Evolutionary conservation across 2,797 vertebrate genomes (phyloP).

Genomic region (Myiothlypis coronata): DNA sequence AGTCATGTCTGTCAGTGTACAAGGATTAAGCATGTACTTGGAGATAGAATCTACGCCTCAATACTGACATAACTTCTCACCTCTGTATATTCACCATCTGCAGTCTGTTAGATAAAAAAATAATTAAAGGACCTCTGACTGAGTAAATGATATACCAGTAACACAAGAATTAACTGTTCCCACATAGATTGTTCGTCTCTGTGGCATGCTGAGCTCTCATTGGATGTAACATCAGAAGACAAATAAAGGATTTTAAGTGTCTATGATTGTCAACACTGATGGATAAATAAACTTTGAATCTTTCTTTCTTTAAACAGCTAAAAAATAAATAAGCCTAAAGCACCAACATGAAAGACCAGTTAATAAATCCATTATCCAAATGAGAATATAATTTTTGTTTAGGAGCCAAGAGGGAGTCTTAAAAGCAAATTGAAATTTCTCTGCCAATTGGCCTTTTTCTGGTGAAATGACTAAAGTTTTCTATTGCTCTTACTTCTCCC

Average conservation of each 20-base stretch:
- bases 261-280: neutral
- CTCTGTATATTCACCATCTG: neutral
- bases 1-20: neutral
- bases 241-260: neutral
- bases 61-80: neutral
- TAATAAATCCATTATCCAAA: neutral
- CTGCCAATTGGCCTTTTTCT: neutral
- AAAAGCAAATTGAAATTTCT: neutral
- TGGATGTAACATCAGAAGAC: neutral
- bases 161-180: neutral
- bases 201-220: neutral
- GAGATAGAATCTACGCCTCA: neutral
- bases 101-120: neutral
- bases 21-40: neutral
- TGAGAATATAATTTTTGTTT: neutral
- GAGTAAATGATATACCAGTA: neutral
- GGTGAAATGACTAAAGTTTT: neutral
- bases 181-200: neutral
- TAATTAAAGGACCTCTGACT: neutral
- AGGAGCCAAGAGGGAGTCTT: neutral
- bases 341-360: neutral
- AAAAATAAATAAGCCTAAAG: neutral
- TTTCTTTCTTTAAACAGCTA: neutral
- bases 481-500: neutral
- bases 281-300: neutral